A percentile compares a stretch with the other conserved stretches of the same genome.
These are phyloP conservation scores for Lota lota DNA, from an alignment of 2,113 vertebrate species.

Conservation along the genomic window DNA sequence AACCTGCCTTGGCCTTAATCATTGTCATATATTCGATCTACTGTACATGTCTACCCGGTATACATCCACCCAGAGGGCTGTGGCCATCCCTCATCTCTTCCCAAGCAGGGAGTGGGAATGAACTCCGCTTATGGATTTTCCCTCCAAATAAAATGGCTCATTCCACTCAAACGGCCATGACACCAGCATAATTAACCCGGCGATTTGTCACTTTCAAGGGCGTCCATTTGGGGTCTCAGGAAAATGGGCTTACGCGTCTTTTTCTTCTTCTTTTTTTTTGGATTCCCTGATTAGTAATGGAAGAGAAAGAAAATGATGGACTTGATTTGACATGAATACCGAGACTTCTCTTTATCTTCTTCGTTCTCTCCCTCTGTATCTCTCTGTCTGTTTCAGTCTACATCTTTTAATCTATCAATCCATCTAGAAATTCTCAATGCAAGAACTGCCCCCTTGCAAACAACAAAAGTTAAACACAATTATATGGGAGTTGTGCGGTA, in stretches of 20 bases:
- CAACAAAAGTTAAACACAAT: no score
- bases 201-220: conserved; percentile 61
- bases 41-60: conserved; percentile 19
- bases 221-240: conserved; percentile 45
- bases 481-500: neutral
- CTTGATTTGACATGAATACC: conserved; percentile 28
- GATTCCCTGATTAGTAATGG: conserved; percentile 36
- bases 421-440: no score
- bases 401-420: neutral
- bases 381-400: neutral
- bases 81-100: conserved; percentile 43
- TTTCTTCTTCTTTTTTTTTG: conserved; percentile 1
- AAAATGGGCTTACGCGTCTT: conserved; percentile 52
- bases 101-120: conserved; percentile 37
- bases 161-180: conserved; percentile 53
- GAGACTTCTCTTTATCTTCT: conserved; percentile 1
- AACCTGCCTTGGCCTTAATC: neutral
- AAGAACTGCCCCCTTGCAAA: no score
- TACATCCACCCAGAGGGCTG: conserved; percentile 24
- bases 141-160: conserved; percentile 57
- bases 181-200: conserved; percentile 56
- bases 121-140: conserved; percentile 62
- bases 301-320: conserved; percentile 32
- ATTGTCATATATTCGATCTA: conserved; percentile 24
- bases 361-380: neutral